Conservation (phyloP, 2,888 invertebrate species). For the Scaptomyza parva region DNA sequence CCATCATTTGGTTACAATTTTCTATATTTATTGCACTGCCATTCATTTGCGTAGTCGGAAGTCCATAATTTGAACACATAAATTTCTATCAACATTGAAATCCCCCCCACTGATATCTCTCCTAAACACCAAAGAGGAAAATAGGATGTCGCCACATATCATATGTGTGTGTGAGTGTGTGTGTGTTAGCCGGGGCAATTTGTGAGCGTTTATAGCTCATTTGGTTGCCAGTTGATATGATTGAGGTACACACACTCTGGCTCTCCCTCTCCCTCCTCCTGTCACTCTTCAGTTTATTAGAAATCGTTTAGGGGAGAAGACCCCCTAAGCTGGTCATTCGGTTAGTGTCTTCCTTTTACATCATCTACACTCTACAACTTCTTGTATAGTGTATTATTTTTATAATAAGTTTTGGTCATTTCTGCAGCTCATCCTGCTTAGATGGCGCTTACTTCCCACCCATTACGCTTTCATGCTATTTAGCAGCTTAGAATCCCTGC, state of each 20-base stretch:
- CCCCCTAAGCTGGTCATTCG: conserved; percentile 12
- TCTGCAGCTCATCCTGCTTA: conserved; percentile 77
- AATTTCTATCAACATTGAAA: conserved; percentile 61
- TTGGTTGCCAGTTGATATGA: conserved; percentile 70
- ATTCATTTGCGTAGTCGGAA: conserved; percentile 64
- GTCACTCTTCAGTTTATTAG: conserved; percentile 49
- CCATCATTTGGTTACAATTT: conserved; percentile 29
- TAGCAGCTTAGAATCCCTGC: conserved; percentile 62
- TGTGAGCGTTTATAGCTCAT: conserved; percentile 73
- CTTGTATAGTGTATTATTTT: conserved; percentile 68
- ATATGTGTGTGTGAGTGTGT: too few species aligned
- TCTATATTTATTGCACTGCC: conserved; percentile 66
- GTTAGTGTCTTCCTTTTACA: conserved; percentile 1
- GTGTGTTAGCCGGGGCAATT: conserved; percentile 35
- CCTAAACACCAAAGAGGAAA: not conserved
- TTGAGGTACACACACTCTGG: conserved; percentile 37
- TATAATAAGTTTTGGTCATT: conserved; percentile 78
- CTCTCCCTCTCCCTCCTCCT: too few species aligned
- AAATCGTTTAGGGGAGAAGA: conserved; percentile 34
- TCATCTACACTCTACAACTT: not conserved
- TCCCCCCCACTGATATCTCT: too few species aligned
- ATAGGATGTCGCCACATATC: conserved; percentile 32
- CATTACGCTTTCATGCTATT: conserved; percentile 71
- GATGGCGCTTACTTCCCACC: conserved; percentile 69
- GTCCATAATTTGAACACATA: conserved; percentile 70